Evolutionary conservation across 2,113 vertebrate genomes (phyloP).

Genomic region (Corynorhinus townsendii): DNA sequence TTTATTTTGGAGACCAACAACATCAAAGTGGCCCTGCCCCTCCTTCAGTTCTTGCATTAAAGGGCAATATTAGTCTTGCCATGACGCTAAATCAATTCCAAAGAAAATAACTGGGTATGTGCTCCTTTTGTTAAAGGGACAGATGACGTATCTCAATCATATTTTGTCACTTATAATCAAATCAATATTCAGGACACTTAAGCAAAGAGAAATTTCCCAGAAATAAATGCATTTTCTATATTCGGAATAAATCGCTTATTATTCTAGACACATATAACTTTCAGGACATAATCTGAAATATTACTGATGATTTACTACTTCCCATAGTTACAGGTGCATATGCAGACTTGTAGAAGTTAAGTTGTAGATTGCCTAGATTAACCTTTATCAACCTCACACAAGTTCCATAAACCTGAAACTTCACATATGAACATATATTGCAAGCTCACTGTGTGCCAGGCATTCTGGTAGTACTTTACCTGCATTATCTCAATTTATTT

Average conservation of each 20-base stretch:
- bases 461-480: background rate
- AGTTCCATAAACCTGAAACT: background rate
- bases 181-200: constrained; percentile 61
- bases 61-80: constrained; percentile 46
- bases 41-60: constrained; percentile 57
- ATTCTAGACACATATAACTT: constrained; percentile 46
- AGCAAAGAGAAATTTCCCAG: constrained; percentile 58
- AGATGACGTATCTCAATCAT: constrained; percentile 64
- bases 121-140: constrained; percentile 57
- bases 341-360: background rate
- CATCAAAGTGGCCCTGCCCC: constrained; percentile 18
- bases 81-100: constrained; percentile 55
- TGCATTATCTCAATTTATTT: background rate
- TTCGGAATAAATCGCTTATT: constrained; percentile 54
- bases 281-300: constrained; percentile 45
- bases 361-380: background rate
- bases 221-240: constrained; percentile 61
- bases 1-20: constrained; percentile 42
- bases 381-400: background rate
- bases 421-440: background rate
- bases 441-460: background rate
- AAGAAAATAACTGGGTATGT: constrained; percentile 51
- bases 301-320: constrained; percentile 24
- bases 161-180: constrained; percentile 65
- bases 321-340: background rate